These are phyloP conservation scores for Anhinga anhinga DNA, from an alignment of 2,113 vertebrate genomes.

Conservation along the genomic window DNA sequence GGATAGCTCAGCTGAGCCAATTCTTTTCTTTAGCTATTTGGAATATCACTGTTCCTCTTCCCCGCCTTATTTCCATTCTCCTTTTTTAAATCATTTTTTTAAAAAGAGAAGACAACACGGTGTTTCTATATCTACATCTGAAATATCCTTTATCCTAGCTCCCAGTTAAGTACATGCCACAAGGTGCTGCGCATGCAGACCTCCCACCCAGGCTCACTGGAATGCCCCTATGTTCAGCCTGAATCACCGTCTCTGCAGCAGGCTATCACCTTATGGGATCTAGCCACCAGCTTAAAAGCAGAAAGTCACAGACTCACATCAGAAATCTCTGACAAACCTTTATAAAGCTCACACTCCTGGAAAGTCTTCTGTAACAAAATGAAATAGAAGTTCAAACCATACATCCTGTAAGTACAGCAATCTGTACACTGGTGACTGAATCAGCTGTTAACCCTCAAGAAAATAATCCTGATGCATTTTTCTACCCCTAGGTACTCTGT, in stretches of 20 bases:
- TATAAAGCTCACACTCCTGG: background rate
- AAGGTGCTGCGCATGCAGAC: background rate
- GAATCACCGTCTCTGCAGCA: background rate
- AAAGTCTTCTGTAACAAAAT: background rate
- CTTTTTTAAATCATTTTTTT: background rate
- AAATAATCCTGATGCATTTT: background rate
- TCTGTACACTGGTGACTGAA: background rate
- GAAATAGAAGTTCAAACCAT: background rate
- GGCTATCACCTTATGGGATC: too few species aligned
- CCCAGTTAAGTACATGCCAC: too few species aligned
- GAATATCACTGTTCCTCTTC: background rate
- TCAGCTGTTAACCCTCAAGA: background rate
- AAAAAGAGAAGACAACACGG: background rate
- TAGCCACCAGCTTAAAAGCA: background rate
- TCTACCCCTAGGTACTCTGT: background rate
- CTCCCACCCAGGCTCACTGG: rapidly evolving
- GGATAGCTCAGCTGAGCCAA: background rate
- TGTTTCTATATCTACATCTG: rapidly evolving
- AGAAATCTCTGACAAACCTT: background rate
- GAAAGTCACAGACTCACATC: background rate
- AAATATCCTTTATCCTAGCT: background rate
- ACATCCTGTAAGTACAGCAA: background rate
- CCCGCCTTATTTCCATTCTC: background rate
- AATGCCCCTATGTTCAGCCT: rapidly evolving
- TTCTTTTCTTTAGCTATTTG: background rate